Base-by-base conservation (phyloP, 35 echinoderm and acorn worm genomes). In the Chiridota heheva region DNA sequence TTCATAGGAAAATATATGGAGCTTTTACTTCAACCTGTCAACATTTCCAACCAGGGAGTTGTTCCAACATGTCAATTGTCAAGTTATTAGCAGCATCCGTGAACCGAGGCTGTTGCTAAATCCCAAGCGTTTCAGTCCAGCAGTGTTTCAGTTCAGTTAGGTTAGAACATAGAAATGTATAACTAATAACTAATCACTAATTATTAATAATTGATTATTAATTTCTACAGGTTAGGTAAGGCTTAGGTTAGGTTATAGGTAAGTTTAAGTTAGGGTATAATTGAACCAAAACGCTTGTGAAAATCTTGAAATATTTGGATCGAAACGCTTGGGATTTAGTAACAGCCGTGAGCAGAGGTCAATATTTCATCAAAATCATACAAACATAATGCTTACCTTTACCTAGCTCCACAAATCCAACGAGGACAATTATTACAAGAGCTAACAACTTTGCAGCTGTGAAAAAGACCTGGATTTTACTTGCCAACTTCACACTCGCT, bases 401-500 rank as follows among this genome's bases (percentile, higher is more conserved):
- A 42, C 57, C 68, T 32, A 85, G 68, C 32, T 71, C 17, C 35
- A 85, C 57, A 42, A 85, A 85, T 27, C 82, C 82, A 15, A 42
- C 34, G 1, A 85, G 3, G 17, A 85, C 74, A 41, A 85, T 73
- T 3, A 85, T 72, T 29, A 62, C 82, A 2, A 85, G 24, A 32
- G 67, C 67, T 40, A 73, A 12, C 3, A 85, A 42, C 44, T 85
- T 85, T 4, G 82, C 82, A 27, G 66, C 82, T 7, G 82, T 85
- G 27, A 85, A 85, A 42, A 85, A 29, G 68, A 72, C 68, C 28
- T 85, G 82, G n/a, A 73, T 42, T 20, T 47, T 5, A 13, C 67
- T 85, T 7, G 82, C 69, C 35, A 47, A 68, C 32, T 85, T 85
- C 27, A 85, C 82, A 59, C 82, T 85, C n/a, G 46, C 30, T 22